A percentile compares a stretch with the other conserved stretches of the same genome.
Evolutionary conservation across 2,888 invertebrate species (phyloP).

Genomic region (Eutolmus rufibarbis): DNA sequence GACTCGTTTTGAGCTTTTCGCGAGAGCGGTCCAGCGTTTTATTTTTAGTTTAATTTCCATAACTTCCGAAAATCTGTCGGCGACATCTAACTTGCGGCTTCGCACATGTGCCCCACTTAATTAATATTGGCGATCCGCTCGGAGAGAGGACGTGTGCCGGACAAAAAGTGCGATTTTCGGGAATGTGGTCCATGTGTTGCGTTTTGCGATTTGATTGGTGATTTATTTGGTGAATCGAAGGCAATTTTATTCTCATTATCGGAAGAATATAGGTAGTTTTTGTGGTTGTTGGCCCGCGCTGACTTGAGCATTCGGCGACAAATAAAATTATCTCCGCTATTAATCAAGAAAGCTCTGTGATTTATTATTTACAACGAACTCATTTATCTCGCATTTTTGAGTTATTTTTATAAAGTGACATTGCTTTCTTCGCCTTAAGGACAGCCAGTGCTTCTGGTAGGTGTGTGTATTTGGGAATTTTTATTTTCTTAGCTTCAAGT

Average conservation of each 20-base stretch:
- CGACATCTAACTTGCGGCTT: neutral
- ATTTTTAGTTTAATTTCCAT: neutral
- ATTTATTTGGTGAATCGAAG: neutral
- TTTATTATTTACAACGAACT: neutral
- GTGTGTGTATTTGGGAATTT: neutral
- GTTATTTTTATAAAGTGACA: neutral
- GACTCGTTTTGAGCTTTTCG: neutral
- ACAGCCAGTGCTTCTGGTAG: neutral
- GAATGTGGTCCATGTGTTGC: neutral
- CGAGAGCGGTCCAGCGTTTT: neutral
- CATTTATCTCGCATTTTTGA: neutral
- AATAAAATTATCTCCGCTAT: neutral
- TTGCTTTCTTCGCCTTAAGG: neutral
- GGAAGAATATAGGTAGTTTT: neutral
- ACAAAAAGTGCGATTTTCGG: neutral
- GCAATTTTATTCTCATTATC: neutral
- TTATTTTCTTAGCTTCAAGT: neutral
- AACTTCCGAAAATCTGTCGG: neutral
- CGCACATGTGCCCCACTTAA: neutral
- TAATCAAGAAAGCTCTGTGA: neutral
- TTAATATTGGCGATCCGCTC: neutral
- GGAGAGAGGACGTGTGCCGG: neutral
- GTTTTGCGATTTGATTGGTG: neutral
- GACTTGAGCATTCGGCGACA: neutral
- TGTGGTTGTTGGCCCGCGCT: neutral